Evolutionary conservation across 2,888 invertebrate genomes (phyloP), one percentile per base, ranked within the genome.

Genomic region (Panorpa germanica): DNA sequence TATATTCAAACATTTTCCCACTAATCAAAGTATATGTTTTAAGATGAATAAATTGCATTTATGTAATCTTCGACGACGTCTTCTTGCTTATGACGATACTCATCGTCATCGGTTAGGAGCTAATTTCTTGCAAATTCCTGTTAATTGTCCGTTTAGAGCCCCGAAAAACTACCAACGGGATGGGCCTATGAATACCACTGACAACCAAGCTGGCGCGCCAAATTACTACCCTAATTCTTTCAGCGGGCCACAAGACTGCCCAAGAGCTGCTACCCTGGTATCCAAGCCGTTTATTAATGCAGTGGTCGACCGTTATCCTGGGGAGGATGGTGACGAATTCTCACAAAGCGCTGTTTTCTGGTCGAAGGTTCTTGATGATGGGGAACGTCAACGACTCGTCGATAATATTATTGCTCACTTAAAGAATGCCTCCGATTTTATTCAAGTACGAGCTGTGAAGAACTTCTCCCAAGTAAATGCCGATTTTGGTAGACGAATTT

Each of bases 201-300:
- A 68, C 41, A 90, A 88, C 52, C 86, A 90, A 54, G 75, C 70
- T 4, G 80, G 77, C 13, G 77, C 80, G 4, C 95, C 95, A 4
- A 95, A 95, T 55, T 96, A 96, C 51, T 90, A 71, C 61, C 96
- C 96, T 1, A 96, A 96, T 60, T 91, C 91, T 38, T 96, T 93
- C 57, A 63, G 67, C 36, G 95, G 95, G 0, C 90, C 93, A 0
- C 66, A 70, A 39, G 68, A 68, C 37, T 69, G 70, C 42, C 64
- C 70, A 2, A 59, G 69, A 3, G 75, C 74, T 2, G 64, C 64
- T 39, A 54, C 59, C 22, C 45, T 73, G 24, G 53, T 63, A 21
- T 63, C 69, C 3, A 58, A 64, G 25, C 70, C 69, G 47, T 49
- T 52, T 14, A 46, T 70, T 2, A 55, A 62, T 31, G 91, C 86